A percentile compares a stretch with the other conserved stretches of the same genome.
Conservation (phyloP, 2,113 vertebrate species). For the Misgurnus mizolepis region DNA sequence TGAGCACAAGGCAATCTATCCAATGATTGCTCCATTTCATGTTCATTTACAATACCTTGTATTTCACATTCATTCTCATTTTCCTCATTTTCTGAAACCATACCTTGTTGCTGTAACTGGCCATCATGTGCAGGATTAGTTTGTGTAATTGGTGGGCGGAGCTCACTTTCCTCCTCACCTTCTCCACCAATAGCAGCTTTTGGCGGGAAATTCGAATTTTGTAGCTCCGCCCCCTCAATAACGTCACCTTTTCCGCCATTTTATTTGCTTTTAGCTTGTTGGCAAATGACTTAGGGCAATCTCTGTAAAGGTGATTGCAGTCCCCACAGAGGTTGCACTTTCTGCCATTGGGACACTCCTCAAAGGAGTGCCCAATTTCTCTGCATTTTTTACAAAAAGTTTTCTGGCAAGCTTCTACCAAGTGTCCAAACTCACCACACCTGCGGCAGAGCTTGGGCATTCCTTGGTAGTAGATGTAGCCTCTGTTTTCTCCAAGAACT, state of each 20-base stretch:
- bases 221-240: neutral
- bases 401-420: neutral
- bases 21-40: too few species aligned
- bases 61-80: too few species aligned
- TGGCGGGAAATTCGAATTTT: neutral
- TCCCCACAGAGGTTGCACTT: slow-evolving; percentile 32
- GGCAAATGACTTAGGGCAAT: slow-evolving; percentile 39
- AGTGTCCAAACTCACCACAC: slow-evolving; percentile 23
- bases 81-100: too few species aligned
- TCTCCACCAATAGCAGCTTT: neutral
- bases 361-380: slow-evolving; percentile 17
- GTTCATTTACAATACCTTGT: too few species aligned
- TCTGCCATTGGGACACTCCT: neutral
- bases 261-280: slow-evolving; percentile 17
- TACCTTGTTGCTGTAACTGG: too few species aligned
- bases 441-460: neutral
- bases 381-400: neutral
- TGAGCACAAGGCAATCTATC: neutral
- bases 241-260: neutral
- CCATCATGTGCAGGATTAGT: too few species aligned
- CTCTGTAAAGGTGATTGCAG: neutral
- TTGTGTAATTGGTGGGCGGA: too few species aligned
- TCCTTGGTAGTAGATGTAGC: neutral
- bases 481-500: neutral
- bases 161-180: too few species aligned